Conservation (phyloP, 2,888 invertebrate species). For the Phortica magna region DNA sequence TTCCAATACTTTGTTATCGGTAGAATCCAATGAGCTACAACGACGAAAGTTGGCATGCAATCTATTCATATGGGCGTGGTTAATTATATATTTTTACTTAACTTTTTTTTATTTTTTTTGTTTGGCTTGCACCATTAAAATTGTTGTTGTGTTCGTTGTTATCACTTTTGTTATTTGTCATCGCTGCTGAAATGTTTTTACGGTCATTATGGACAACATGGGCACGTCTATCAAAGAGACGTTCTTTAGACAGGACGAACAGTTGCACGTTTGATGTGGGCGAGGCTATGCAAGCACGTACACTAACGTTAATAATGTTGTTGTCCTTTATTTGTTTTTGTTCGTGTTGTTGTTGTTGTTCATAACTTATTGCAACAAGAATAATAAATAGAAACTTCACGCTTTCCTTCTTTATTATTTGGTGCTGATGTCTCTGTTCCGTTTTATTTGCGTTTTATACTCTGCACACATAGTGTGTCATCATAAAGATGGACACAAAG, state of each 20-base stretch:
- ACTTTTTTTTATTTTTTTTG: no score
- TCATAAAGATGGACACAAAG: no score
- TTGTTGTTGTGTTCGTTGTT: constrained; percentile 14
- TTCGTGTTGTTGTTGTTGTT: neutral
- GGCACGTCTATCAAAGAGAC: constrained; percentile 31
- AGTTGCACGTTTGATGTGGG: neutral
- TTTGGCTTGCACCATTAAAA: neutral
- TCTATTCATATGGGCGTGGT: no score
- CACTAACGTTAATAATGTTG: neutral
- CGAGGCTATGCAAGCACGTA: neutral
- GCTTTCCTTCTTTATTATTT: no score
- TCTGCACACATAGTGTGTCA: no score
- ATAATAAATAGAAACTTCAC: no score
- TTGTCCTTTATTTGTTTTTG: neutral
- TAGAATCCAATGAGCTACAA: no score
- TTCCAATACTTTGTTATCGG: no score
- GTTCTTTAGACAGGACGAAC: neutral
- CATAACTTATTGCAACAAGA: neutral
- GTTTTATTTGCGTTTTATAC: constrained; percentile 40
- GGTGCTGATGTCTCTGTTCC: no score
- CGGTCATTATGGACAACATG: constrained; percentile 68
- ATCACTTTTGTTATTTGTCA: constrained; percentile 7
- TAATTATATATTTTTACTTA: neutral
- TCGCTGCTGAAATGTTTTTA: constrained; percentile 62
- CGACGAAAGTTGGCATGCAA: no score